Evolutionary conservation across 2,113 vertebrate species (phyloP).

Genomic region (Andinoacara biseriatus): DNA sequence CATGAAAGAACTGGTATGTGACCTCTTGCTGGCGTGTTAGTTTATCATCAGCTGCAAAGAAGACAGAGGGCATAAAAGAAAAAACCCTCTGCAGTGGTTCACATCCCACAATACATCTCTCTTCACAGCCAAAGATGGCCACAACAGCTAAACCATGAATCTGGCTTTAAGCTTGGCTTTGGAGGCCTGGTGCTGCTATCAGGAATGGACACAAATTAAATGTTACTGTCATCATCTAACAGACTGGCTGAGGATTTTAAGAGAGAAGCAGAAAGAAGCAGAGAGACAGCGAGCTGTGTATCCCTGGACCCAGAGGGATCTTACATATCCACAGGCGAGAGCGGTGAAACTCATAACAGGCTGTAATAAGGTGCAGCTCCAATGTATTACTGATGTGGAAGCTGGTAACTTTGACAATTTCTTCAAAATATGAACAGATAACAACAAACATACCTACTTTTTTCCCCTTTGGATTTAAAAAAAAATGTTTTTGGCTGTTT

Average conservation of each 20-base stretch:
- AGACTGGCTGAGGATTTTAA: neutral
- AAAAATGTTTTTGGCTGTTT: neutral
- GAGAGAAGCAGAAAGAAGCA: neutral
- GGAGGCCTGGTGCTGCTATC: neutral
- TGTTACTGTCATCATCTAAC: neutral
- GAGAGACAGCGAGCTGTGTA: neutral
- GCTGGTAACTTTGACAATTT: neutral
- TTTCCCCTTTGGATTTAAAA: neutral
- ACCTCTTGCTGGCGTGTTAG: neutral
- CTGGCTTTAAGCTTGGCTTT: neutral
- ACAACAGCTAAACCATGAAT: neutral
- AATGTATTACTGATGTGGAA: neutral
- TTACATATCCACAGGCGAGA: neutral
- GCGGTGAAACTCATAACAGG: neutral
- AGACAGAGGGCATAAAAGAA: neutral
- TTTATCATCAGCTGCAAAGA: neutral
- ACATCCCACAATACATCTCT: neutral
- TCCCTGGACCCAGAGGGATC: neutral
- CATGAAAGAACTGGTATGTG: neutral
- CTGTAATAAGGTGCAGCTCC: accelerated
- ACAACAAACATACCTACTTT: neutral
- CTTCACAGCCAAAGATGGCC: neutral
- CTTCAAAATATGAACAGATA: too few relatives aligned
- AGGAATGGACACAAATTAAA: neutral
- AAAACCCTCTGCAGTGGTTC: neutral